Evolutionary conservation across 2,888 invertebrate genomes (phyloP), one percentile per base, ranked within the genome.

Genomic region (Tipula unca): DNA sequence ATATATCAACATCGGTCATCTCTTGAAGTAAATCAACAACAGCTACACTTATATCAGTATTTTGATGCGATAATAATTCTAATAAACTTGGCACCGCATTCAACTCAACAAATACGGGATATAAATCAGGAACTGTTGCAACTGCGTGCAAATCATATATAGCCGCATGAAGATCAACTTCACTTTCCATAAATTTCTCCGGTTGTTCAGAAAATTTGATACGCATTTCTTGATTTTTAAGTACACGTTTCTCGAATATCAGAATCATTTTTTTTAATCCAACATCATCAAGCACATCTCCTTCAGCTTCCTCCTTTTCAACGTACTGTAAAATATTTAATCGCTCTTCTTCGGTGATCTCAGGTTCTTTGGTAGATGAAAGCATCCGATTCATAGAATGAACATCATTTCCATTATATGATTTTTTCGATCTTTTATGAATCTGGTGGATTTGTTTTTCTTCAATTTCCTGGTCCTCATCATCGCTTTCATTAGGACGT

Each of bases 151-250:
- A 54, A 48, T 85, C 85, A 35, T 85, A 54, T 32, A 98, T 92
- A 4, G 95, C 94, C 88, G 96, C 96, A 91, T 98, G 96, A 86
- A 98, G 91, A 90, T 98, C 98, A 54, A 99, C 92, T 92, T 99
- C 99, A 86, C 99, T 98, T 88, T 99, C 96, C 95, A 99, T 98
- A 90, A 99, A 99, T 93, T 98, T 99, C 90, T 98, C 98, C 6
- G 99, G 97, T 88, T 95, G 95, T 89, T 99, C 99, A 0, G 98
- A 97, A 91, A 98, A 99, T 91, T 99, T 99, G 14, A 99, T 99
- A 87, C 99, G 93, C 96, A 99, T 97, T 91, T 99, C 99, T 90
- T 99, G 96, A 90, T 99, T 99, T 89, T 95, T 96, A 8, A 98
- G 92, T 85, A 96, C 96, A 89, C 97, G 94, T 90, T 99, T 99